Conservation (phyloP, 2,888 invertebrate genomes). For the Leucophenga montana region DNA sequence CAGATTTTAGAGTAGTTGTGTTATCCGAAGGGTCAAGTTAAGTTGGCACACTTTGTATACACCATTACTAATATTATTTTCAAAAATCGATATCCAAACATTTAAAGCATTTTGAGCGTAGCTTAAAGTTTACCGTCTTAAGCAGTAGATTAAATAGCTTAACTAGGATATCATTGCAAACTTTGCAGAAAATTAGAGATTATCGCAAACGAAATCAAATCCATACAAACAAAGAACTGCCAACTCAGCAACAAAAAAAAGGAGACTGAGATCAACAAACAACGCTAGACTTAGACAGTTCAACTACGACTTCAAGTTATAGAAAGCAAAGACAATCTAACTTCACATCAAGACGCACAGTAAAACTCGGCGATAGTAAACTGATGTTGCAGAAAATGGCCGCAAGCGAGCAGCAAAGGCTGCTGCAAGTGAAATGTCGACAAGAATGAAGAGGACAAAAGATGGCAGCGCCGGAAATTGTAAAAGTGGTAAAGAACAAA, state of each 20-base stretch:
- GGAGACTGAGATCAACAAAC: background rate
- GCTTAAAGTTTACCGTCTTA: no score
- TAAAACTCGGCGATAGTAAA: conserved; percentile 2
- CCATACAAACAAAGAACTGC: background rate
- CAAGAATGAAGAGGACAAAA: background rate
- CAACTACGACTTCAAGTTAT: no score
- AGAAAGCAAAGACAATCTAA: conserved; percentile 7
- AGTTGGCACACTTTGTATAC: no score
- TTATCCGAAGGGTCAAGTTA: no score
- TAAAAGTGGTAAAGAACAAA: conserved; percentile 45
- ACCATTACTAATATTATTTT: no score
- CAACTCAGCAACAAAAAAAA: background rate
- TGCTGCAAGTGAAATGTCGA: conserved; percentile 11
- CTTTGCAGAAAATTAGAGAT: background rate
- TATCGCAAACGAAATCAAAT: background rate
- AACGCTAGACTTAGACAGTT: background rate
- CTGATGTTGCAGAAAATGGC: conserved; percentile 17
- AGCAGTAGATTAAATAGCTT: background rate
- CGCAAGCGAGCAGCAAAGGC: background rate
- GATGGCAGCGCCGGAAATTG: conserved; percentile 48
- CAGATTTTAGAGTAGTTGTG: no score
- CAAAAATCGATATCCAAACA: no score
- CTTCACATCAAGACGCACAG: background rate
- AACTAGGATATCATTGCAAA: background rate
- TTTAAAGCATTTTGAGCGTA: no score